phyloP scores from a whole-genome alignment of 2,888 invertebrate species.

The Tetropium fuscum region DNA sequence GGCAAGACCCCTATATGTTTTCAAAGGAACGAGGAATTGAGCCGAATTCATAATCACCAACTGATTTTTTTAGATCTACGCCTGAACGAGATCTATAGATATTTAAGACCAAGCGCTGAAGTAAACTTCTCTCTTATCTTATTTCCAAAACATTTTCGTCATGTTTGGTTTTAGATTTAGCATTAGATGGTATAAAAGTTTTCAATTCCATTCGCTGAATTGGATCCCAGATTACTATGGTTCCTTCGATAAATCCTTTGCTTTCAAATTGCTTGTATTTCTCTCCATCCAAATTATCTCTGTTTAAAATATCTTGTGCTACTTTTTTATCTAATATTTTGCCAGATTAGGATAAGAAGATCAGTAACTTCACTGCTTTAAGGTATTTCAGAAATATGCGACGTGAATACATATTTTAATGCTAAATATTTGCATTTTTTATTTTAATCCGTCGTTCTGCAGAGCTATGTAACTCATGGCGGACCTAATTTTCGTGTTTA shows the following conservation, averaged over 20 bases:
- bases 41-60: not conserved
- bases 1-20: not conserved
- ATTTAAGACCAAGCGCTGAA: not conserved
- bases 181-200: not conserved
- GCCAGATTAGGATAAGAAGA: not conserved
- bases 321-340: not conserved
- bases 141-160: not conserved
- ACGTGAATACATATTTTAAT: not conserved
- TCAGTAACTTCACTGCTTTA: not conserved
- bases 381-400: not conserved
- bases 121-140: slow-evolving; percentile 1
- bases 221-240: not conserved
- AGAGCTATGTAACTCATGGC: not conserved
- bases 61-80: not conserved
- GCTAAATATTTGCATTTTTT: not conserved
- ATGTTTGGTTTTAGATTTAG: not conserved
- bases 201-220: not conserved
- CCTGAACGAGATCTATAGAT: not conserved
- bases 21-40: not conserved
- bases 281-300: not conserved
- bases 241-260: not conserved
- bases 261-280: not conserved
- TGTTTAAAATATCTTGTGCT: not conserved
- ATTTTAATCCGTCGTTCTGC: not conserved
- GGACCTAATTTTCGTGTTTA: no score